A percentile compares a stretch with the other conserved stretches of the same genome.
Evolutionary conservation across 2,113 vertebrate genomes (phyloP).

Genomic region (Hydropotes inermis): DNA sequence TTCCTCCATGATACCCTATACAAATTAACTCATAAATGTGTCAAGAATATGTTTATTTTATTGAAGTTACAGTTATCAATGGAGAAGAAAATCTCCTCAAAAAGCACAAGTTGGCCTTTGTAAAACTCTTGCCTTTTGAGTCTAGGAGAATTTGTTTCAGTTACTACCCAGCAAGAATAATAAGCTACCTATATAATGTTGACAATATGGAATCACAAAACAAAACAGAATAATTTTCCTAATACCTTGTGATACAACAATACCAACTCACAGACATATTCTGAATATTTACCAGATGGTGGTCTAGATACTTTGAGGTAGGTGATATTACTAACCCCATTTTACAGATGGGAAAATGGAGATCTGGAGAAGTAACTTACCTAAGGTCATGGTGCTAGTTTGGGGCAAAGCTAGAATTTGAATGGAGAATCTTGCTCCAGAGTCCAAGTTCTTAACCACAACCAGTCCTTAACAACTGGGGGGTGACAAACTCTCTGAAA

Average conservation of each 20-base stretch:
- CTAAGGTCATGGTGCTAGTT: neutral
- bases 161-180: neutral
- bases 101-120: neutral
- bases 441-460: neutral
- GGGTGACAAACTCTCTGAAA: neutral
- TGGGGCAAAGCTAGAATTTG: neutral
- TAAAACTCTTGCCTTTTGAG: neutral
- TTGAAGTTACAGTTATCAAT: neutral
- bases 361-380: neutral
- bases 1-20: neutral
- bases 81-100: neutral
- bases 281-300: neutral
- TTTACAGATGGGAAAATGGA: neutral
- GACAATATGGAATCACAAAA: neutral
- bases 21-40: constrained; percentile 2
- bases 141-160: neutral
- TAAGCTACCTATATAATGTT: neutral
- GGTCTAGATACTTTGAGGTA: neutral
- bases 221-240: neutral
- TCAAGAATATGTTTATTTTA: neutral
- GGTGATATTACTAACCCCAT: neutral
- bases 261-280: neutral
- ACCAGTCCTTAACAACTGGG: neutral
- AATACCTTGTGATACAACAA: neutral
- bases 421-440: neutral